A percentile compares a stretch with the other conserved stretches of the same genome.
Conservation (phyloP, 2,888 invertebrate genomes). For the Caenorhabditis wallacei region DNA sequence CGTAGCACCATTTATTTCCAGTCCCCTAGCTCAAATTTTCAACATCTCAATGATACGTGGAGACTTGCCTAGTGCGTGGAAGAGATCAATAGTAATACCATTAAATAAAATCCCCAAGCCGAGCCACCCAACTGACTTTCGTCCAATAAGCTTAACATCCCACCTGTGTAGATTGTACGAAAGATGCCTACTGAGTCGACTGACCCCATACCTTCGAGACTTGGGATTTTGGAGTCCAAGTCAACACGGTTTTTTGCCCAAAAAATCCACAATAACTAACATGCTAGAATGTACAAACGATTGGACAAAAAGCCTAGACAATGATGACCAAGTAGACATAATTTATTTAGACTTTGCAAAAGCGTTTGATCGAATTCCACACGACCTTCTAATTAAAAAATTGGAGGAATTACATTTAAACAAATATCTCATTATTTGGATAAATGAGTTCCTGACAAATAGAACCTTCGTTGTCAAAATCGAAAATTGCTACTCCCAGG, state of each 20-base stretch:
- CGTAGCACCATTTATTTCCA: constrained; percentile 1
- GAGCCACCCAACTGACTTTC: background rate
- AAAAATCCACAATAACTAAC: constrained; percentile 4
- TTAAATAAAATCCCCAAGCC: constrained; percentile 2
- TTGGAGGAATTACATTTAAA: background rate
- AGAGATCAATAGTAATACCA: constrained; percentile 16
- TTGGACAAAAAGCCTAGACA: constrained; percentile 17
- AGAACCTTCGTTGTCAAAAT: constrained; percentile 23
- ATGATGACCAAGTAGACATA: constrained; percentile 11
- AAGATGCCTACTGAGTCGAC: constrained; percentile 1
- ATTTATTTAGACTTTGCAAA: constrained; percentile 39
- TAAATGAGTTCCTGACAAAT: constrained; percentile 2
- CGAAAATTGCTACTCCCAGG: background rate
- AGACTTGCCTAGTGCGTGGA: constrained; percentile 1
- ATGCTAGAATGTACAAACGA: constrained; percentile 27
- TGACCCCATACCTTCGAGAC: background rate
- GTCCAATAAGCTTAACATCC: constrained; percentile 25
- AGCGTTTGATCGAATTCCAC: constrained; percentile 35
- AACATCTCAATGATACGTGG: constrained; percentile 29
- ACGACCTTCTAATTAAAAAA: constrained; percentile 7
- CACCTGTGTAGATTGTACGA: constrained; percentile 35
- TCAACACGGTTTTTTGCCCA: constrained; percentile 32
- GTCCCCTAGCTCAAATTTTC: constrained; percentile 20
- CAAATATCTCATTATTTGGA: constrained; percentile 10
- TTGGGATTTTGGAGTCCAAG: constrained; percentile 7